Conservation (phyloP, 2,888 invertebrate genomes). For the Cyclophora albipunctata region DNA sequence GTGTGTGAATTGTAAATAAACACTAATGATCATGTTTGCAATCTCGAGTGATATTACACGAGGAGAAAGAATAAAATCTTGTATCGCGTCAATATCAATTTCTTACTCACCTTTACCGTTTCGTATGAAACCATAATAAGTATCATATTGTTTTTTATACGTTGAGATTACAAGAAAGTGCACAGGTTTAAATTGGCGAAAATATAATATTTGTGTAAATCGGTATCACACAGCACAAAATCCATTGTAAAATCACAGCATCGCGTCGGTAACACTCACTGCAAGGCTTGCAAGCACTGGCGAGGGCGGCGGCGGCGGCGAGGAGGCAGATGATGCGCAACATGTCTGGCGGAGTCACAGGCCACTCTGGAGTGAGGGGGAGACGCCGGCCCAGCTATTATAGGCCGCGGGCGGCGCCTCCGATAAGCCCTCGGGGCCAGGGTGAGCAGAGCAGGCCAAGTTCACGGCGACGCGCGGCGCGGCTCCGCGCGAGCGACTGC, state of each 20-base stretch:
- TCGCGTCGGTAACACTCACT: conserved; percentile 48
- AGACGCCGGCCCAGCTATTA: conserved; percentile 72
- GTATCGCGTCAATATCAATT: conserved; percentile 10
- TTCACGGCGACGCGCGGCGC: conserved; percentile 70
- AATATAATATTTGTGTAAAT: not conserved
- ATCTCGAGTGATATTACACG: conserved; percentile 11
- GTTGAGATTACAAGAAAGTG: too few species aligned
- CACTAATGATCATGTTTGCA: conserved; percentile 12
- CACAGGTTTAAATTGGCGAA: not conserved
- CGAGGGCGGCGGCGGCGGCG: conserved; percentile 42
- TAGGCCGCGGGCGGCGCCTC: conserved; percentile 71
- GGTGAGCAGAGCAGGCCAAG: conserved; percentile 66
- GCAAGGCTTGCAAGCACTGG: conserved; percentile 63
- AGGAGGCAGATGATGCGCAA: conserved; percentile 61
- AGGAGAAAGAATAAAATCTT: conserved; percentile 11
- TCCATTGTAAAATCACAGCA: conserved; percentile 6
- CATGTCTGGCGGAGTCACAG: conserved; percentile 66
- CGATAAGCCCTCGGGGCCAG: conserved; percentile 68
- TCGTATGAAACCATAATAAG: too few species aligned
- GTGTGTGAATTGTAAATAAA: conserved; percentile 19
- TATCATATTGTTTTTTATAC: too few species aligned
- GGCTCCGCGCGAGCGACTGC: conserved; percentile 53
- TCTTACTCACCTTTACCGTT: conserved; percentile 20
- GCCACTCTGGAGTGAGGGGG: conserved; percentile 62
- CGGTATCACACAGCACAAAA: conserved; percentile 6